These are phyloP conservation scores for Cotesia congregata DNA, from an alignment of 2,888 invertebrate genomes.

Conservation along the genomic window DNA sequence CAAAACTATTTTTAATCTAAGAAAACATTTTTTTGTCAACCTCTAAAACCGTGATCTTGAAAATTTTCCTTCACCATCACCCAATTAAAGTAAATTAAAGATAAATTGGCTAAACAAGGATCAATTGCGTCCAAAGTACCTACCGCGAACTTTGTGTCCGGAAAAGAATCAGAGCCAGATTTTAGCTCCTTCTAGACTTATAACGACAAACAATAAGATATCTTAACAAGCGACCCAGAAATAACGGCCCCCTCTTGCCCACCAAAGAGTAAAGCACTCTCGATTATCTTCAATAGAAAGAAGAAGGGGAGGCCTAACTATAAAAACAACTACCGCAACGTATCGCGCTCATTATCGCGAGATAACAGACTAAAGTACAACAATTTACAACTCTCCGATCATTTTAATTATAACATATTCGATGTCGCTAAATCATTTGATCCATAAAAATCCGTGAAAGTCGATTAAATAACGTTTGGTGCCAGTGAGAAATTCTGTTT, in stretches of 20 bases:
- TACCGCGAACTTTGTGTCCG: not conserved
- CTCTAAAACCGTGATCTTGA: not conserved
- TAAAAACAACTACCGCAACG: not conserved
- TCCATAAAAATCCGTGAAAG: not conserved
- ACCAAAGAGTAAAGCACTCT: not conserved
- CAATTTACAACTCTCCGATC: not conserved
- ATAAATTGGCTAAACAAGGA: not conserved
- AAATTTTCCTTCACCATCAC: slow-evolving; percentile 5
- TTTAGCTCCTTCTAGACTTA: slow-evolving; percentile 17
- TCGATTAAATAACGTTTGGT: not conserved
- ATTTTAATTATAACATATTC: not conserved
- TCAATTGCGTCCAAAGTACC: slow-evolving; percentile 9
- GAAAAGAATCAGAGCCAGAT: slow-evolving; percentile 10
- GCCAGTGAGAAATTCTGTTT: not conserved
- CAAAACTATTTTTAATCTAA: not conserved
- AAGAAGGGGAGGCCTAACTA: not conserved
- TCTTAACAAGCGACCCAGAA: not conserved
- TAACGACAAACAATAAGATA: not conserved
- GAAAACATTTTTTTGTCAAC: no score
- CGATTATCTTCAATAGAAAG: no score
- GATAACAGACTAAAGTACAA: not conserved
- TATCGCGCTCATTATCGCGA: not conserved
- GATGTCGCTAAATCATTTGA: not conserved
- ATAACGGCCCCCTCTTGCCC: not conserved
- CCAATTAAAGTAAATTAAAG: not conserved